Conservation (phyloP, 2,888 invertebrate species). For the Ferrisia virgata region DNA sequence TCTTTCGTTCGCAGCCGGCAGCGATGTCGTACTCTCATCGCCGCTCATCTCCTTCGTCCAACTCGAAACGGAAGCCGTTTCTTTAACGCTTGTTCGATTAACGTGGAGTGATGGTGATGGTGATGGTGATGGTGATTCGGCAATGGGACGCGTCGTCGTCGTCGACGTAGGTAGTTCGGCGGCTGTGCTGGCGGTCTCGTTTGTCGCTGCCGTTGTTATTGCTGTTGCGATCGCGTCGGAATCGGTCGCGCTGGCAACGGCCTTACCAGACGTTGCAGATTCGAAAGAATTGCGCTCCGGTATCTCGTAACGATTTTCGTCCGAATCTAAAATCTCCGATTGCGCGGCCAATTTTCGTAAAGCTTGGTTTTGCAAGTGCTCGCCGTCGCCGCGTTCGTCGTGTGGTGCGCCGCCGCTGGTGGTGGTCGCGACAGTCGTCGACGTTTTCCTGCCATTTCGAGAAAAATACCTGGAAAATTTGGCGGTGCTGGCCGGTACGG, state of each 20-base stretch:
- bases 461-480: slow-evolving; percentile 15
- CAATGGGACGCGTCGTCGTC: no score
- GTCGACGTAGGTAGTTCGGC: no score
- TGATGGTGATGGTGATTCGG: no score
- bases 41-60: no score
- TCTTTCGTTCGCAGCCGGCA: no score
- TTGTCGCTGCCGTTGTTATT: neutral
- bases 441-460: slow-evolving; percentile 8
- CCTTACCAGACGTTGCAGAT: neutral
- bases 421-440: neutral
- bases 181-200: no score
- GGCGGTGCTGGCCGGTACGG: neutral
- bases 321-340: neutral
- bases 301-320: slow-evolving; percentile 24
- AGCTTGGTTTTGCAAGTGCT: neutral
- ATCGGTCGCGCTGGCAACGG: neutral
- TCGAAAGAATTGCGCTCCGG: no score
- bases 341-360: neutral
- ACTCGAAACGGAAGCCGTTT: no score
- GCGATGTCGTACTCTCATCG: no score
- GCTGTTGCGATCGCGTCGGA: neutral
- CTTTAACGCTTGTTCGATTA: no score
- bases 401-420: neutral
- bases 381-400: neutral
- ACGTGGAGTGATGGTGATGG: no score